phyloP scores from a whole-genome alignment of 2,888 invertebrate species.

The Rhagium mordax region DNA sequence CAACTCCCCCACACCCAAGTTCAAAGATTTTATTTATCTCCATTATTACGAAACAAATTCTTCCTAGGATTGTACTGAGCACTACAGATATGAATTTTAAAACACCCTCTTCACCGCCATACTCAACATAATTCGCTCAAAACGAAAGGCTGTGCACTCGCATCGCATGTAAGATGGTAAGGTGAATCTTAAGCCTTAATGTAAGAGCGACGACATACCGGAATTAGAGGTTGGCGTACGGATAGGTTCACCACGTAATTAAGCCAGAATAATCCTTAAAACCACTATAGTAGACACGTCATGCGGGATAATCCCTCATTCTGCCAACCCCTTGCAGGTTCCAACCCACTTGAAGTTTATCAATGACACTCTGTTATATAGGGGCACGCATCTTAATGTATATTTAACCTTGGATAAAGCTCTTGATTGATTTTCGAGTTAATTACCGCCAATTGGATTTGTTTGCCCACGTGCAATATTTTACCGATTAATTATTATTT shows the following conservation, averaged over 20 bases:
- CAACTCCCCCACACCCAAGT: too few relatives aligned
- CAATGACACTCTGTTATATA: conserved; percentile 9
- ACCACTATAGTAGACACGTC: conserved; percentile 59
- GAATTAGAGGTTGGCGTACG: conserved; percentile 39
- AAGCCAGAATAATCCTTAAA: conserved; percentile 63
- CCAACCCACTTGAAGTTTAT: conserved; percentile 13
- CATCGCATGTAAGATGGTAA: conserved; percentile 5
- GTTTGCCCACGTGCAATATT: neutral
- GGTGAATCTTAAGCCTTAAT: conserved; percentile 1
- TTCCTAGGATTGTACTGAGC: too few relatives aligned
- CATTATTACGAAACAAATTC: too few relatives aligned
- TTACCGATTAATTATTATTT: too few relatives aligned
- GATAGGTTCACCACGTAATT: conserved; percentile 62
- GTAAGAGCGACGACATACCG: conserved; percentile 24
- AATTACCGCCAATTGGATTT: conserved; percentile 17
- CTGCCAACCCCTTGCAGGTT: conserved; percentile 43
- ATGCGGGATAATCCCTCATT: conserved; percentile 62
- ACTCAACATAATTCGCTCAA: neutral
- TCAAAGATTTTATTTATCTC: too few relatives aligned
- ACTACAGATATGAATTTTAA: too few relatives aligned
- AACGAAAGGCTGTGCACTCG: neutral
- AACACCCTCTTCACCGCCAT: neutral
- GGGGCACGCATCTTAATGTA: conserved; percentile 36
- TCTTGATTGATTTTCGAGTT: conserved; percentile 40
- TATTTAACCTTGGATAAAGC: conserved; percentile 34